Conservation (phyloP, 2,888 invertebrate genomes). For the Xestobium rufovillosum region DNA sequence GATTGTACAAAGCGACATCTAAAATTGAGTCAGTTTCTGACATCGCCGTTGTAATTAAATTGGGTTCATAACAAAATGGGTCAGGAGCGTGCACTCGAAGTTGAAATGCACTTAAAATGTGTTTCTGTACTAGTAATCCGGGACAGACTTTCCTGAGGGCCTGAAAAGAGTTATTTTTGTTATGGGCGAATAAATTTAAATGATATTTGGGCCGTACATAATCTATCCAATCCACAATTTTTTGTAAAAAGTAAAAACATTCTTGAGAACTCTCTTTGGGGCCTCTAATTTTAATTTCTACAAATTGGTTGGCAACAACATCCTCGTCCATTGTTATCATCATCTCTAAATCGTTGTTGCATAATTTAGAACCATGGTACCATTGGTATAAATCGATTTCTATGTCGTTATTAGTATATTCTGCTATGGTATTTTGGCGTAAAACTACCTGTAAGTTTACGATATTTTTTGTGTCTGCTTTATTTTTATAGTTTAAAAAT, state of each 20-base stretch:
- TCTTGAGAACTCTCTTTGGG: slow-evolving; percentile 49
- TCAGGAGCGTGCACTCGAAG: slow-evolving; percentile 42
- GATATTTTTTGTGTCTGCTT: background rate
- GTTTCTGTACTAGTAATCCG: slow-evolving; percentile 57
- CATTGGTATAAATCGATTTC: slow-evolving; percentile 63
- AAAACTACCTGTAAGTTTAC: slow-evolving; percentile 31
- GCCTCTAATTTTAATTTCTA: slow-evolving; percentile 62
- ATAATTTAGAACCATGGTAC: slow-evolving; percentile 63
- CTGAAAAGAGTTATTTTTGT: slow-evolving; percentile 37
- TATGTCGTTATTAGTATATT: slow-evolving; percentile 42
- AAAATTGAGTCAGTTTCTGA: slow-evolving; percentile 41
- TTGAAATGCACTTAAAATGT: slow-evolving; percentile 56
- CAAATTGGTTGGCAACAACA: slow-evolving; percentile 42
- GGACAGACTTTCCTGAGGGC: slow-evolving; percentile 59
- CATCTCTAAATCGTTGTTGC: slow-evolving; percentile 59
- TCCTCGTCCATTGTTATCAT: slow-evolving; percentile 55
- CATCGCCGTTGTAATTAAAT: slow-evolving; percentile 39
- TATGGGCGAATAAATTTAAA: slow-evolving; percentile 2
- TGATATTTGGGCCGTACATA: slow-evolving; percentile 40
- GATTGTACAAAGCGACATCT: slow-evolving; percentile 42
- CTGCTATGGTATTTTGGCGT: slow-evolving; percentile 33
- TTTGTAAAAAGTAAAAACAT: slow-evolving; percentile 63
- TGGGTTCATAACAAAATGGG: slow-evolving; percentile 41
- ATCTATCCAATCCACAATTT: slow-evolving; percentile 55
- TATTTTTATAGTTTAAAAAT: background rate